Evolutionary conservation across 2,113 vertebrate genomes (phyloP), one percentile per base, ranked within the genome.

Genomic region (Anser brachyrhynchus): DNA sequence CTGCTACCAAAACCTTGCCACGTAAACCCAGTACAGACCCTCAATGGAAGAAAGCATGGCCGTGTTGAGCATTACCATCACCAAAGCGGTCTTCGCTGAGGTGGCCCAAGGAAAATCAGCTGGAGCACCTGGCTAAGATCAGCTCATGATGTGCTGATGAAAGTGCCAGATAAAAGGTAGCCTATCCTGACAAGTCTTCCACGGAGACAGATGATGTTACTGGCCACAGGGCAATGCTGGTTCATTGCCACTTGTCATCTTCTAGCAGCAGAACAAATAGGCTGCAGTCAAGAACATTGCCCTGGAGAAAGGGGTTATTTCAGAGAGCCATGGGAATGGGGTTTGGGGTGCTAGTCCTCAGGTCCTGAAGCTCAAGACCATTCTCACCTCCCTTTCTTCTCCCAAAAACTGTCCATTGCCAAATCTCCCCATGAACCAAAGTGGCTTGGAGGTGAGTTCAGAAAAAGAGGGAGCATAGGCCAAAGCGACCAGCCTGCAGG

Each of bases 241-340:
- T 25, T 74, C 67, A 25, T 43, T n/a, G 28, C 44, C 51, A 37
- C 35, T 55, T 57, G 70, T 6, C n/a, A 4, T 57, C 37, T 73
- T 13, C 9, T 25, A 28, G 33, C 33, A 73, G n/a, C 49, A 73
- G 29, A 43, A 58, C 35, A 41, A 25, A 43, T 2, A 41, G 25
- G 22, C 54, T 67, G 44, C 26, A 23, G 52, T 9, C 52, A 33
- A 23, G 37, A 31, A 21, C 12, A 1, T 52, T n/a, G n/a, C 31
- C 18, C 35, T 43, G 62, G 39, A 57, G 64, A 70, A 70, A 90
- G 71, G 28, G 4, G 23, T 61, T 39, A 16, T 54, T 69, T 54
- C 70, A 39, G 55, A 51, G 59, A 57, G 21, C 13, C 49, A 29
- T 3, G 0, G 29, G 8, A 0, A 0, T 1, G 55, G 15, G 23